A percentile compares a stretch with the other conserved stretches of the same genome.
These are phyloP conservation scores for Stegastes partitus DNA, from an alignment of 2,113 vertebrate species.

Conservation along the genomic window DNA sequence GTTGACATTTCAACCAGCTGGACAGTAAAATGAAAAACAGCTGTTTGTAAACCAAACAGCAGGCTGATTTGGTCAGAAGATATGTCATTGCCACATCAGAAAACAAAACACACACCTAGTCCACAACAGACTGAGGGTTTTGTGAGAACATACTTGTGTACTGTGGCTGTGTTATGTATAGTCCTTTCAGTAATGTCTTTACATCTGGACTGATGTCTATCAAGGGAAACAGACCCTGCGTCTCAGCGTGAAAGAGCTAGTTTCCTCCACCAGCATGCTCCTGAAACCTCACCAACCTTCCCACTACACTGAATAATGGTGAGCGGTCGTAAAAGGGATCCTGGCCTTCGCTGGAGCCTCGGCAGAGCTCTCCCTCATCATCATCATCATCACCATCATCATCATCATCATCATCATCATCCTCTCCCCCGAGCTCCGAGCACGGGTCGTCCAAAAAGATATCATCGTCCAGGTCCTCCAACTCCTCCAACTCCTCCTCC, in stretches of 20 bases:
- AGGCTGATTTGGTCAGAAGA: not conserved
- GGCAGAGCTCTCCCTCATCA: constrained; percentile 82
- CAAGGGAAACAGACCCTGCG: constrained; percentile 47
- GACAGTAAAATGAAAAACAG: not conserved
- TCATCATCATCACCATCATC: constrained; percentile 82
- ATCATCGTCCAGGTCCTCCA: constrained; percentile 89
- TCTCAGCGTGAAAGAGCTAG: constrained; percentile 96
- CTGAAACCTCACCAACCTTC: constrained; percentile 99
- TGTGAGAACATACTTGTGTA: not conserved
- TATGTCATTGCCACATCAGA: not conserved
- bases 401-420: constrained; percentile 77
- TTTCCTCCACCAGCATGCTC: constrained; percentile 96
- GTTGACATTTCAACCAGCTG: constrained; percentile 1
- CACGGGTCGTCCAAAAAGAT: constrained; percentile 94
- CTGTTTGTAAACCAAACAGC: not conserved
- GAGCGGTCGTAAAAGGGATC: constrained; percentile 99
- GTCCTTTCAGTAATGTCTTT: not conserved
- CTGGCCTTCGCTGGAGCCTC: constrained; percentile 90
- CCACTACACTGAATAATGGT: constrained; percentile 99
- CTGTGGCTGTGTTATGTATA: constrained; percentile 12
- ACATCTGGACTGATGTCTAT: constrained; percentile 1
- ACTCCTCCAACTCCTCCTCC: constrained; percentile 90
- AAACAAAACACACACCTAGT: constrained; percentile 18
- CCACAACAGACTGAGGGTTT: constrained; percentile 6
- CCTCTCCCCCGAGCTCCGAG: constrained; percentile 86